Conservation (phyloP, 2,797 vertebrate species). For the Serranus cabrilla region DNA sequence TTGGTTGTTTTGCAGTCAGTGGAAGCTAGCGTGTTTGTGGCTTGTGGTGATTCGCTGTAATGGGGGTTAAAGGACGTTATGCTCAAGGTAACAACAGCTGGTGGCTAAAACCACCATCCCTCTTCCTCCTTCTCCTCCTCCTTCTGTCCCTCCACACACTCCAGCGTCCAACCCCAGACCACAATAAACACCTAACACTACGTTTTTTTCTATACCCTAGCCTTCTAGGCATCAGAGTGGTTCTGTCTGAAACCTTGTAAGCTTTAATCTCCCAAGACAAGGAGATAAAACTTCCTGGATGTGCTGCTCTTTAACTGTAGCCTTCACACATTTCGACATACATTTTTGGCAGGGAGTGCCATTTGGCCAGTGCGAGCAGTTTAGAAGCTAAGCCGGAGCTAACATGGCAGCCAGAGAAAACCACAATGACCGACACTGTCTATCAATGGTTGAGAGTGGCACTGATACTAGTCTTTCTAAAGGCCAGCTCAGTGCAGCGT, state of each 20-base stretch:
- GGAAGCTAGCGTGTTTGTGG: slow-evolving; percentile 82
- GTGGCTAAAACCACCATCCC: slow-evolving; percentile 79
- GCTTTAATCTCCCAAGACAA: slow-evolving; percentile 48
- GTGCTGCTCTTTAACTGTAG: slow-evolving; percentile 17
- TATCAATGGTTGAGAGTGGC: slow-evolving; percentile 70
- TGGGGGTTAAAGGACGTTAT: slow-evolving; percentile 80
- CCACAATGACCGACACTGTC: slow-evolving; percentile 78
- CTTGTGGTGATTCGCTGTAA: slow-evolving; percentile 77
- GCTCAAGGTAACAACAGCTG: slow-evolving; percentile 87
- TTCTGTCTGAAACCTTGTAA: slow-evolving; percentile 51
- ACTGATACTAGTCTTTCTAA: slow-evolving; percentile 61
- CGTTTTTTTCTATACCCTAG: slow-evolving; percentile 33
- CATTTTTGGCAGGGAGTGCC: slow-evolving; percentile 48
- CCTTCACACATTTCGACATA: slow-evolving; percentile 52
- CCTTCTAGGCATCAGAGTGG: slow-evolving; percentile 37
- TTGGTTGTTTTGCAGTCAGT: slow-evolving; percentile 84
- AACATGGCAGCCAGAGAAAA: slow-evolving; percentile 75
- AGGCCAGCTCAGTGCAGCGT: slow-evolving; percentile 64
- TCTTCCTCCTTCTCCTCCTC: slow-evolving; percentile 80
- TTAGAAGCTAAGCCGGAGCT: slow-evolving; percentile 51
- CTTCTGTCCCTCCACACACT: slow-evolving; percentile 74
- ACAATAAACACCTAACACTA: slow-evolving; percentile 80
- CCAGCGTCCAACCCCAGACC: slow-evolving; percentile 73
- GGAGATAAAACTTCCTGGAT: slow-evolving; percentile 41
- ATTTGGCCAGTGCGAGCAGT: slow-evolving; percentile 44